Conservation (phyloP, 2,888 invertebrate genomes). For the Hecatera dysodea region DNA sequence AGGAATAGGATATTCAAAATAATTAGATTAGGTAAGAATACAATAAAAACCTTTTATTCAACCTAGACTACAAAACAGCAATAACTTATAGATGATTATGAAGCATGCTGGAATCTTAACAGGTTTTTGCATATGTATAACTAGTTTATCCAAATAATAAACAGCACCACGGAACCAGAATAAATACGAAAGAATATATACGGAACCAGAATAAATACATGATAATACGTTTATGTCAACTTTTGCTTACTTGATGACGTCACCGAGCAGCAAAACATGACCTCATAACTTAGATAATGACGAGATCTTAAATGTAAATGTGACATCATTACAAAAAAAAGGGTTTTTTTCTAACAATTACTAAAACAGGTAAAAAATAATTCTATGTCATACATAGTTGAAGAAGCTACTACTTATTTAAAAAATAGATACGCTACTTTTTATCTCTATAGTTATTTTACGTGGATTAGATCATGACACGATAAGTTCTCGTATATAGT, state of each 20-base stretch:
- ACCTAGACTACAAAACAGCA: too few relatives aligned
- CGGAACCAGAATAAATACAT: not conserved
- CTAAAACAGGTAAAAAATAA: too few relatives aligned
- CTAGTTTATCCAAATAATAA: not conserved
- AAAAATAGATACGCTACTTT: not conserved
- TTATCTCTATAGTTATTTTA: conserved; percentile 23
- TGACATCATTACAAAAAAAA: conserved; percentile 6
- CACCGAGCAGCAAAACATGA: conserved; percentile 21
- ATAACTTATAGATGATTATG: too few relatives aligned
- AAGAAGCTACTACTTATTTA: not conserved
- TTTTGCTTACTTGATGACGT: conserved; percentile 1
- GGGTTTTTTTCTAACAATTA: not conserved
- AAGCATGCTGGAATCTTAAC: not conserved
- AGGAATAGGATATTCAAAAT: too few relatives aligned
- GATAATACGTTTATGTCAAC: not conserved
- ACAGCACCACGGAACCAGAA: not conserved
- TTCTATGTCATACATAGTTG: not conserved
- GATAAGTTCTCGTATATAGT: conserved; percentile 21
- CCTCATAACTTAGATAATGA: conserved; percentile 15
- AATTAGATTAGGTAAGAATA: too few relatives aligned
- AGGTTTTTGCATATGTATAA: conserved; percentile 3
- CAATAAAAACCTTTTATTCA: too few relatives aligned
- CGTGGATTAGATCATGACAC: not conserved
- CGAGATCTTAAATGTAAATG: conserved; percentile 17
- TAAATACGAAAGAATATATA: not conserved